Evolutionary conservation across 2,113 vertebrate genomes (phyloP), one percentile per base, ranked within the genome.

Genomic region (Entelurus aequoreus): DNA sequence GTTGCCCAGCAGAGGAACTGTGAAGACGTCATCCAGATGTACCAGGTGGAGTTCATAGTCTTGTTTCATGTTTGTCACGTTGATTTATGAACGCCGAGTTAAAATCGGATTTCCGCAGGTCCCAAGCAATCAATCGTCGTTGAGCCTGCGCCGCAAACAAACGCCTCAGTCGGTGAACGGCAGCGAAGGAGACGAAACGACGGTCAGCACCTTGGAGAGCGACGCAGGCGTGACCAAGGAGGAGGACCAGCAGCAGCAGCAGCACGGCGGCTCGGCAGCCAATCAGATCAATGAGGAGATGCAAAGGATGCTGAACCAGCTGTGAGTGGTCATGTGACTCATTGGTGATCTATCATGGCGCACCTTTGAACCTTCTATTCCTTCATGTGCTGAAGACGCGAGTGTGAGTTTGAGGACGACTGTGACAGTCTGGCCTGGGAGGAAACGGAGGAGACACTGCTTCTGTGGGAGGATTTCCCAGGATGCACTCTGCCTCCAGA

Each of bases 371-470:
- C 14, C 40, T 40, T 21, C 70, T 91, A 13, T 51, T 12, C 15
- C 50, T 53, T 50, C 46, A n/a, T 50, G 40, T 38, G 11, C 65
- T 54, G 40, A 68, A 96, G 96, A 83, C 85, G 96, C 58, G 94
- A 97, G 42, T 97, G 93, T 86, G 95, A 98, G 82, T 97, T 98
- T 89, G 95, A 99, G 78, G 94, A 98, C 68, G 95, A 98, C 87
- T 98, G 95, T 61, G 96, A 99, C 88, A 98, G 95, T 80, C 90
- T 99, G 72, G 94, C 94, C 0, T 99, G 95, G 96, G 96, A 98
- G 84, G 96, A 99, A 88, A 97, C 94, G 0, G 96, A 98, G 76
- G 96, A 99, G 87, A 98, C 96, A 0, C 85, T 99, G 74, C 91
- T 98, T 40, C 93, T 99, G 2, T 99, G 95, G 96, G 96, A 98